Percentiles rank a stretch among this genome's conserved stretches.
phyloP scores from a whole-genome alignment of 2,113 vertebrate genomes.

The Alligator sinensis region DNA sequence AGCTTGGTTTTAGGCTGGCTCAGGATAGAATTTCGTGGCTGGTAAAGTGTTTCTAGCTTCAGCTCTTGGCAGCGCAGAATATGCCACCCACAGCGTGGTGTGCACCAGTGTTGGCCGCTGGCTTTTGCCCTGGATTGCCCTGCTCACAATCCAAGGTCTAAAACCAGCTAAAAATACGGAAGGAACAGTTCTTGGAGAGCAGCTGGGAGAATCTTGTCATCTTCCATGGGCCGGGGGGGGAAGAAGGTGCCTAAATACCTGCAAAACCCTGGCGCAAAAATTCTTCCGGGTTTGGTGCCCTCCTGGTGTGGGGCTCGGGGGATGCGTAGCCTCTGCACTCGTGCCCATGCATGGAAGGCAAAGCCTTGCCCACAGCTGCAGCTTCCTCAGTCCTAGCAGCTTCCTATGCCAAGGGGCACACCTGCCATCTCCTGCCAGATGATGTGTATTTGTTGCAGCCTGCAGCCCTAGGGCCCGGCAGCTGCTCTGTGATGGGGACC shows the following conservation, averaged over 20 bases:
- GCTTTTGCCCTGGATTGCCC: constrained; percentile 70
- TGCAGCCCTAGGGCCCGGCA: too few species aligned
- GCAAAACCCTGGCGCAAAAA: neutral
- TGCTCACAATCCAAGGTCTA: constrained; percentile 65
- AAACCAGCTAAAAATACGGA: constrained; percentile 65
- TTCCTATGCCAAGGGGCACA: neutral
- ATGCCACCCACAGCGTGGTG: constrained; percentile 9
- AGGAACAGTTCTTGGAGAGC: constrained; percentile 64
- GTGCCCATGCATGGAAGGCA: too few species aligned
- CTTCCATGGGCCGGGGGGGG: neutral
- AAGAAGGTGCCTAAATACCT: neutral
- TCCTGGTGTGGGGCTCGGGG: neutral
- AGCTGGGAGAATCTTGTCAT: constrained; percentile 53
- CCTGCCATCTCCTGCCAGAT: neutral
- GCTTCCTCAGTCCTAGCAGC: neutral
- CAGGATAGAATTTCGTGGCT: constrained; percentile 18
- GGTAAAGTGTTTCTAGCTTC: constrained; percentile 46
- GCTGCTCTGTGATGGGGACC: neutral
- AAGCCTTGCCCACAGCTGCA: too few species aligned
- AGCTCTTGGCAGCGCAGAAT: constrained; percentile 54
- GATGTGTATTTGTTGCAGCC: too few species aligned
- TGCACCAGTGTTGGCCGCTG: constrained; percentile 56
- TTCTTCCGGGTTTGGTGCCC: neutral
- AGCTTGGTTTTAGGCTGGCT: constrained; percentile 59
- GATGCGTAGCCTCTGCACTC: neutral